Evolutionary conservation across 2,113 vertebrate species (phyloP).

Genomic region (Chelonoidis abingdonii): DNA sequence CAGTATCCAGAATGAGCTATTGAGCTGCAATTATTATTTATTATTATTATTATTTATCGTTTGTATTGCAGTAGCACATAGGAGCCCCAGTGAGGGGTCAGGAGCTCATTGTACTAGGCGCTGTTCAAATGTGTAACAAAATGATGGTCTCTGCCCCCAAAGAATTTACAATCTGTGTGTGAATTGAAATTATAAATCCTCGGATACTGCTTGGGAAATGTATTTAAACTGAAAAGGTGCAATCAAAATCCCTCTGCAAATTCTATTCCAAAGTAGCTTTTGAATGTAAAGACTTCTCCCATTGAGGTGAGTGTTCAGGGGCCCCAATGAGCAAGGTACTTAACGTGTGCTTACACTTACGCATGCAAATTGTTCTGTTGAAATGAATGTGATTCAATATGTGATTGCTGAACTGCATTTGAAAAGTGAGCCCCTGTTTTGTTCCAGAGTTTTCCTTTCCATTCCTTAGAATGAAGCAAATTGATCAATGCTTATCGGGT

Average conservation of each 20-base stretch:
- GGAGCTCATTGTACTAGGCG: not conserved
- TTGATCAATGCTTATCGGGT: conserved; percentile 50
- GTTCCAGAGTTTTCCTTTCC: conserved; percentile 3
- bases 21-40: not conserved
- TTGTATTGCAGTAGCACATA: not conserved
- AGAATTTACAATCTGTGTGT: not conserved
- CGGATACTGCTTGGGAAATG: not conserved
- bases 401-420: not conserved
- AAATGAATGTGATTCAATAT: not conserved
- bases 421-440: conserved; percentile 18
- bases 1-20: not conserved
- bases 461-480: not conserved
- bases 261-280: not conserved
- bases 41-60: not conserved
- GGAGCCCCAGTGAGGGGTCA: not conserved
- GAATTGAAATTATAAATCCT: not conserved
- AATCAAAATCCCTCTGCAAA: not conserved
- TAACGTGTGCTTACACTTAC: fast-evolving
- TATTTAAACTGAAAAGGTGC: not conserved
- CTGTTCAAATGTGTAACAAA: not conserved
- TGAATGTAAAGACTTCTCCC: not conserved
- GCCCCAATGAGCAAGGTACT: not conserved
- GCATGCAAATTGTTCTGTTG: not conserved
- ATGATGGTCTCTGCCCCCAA: not conserved
- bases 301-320: not conserved